Conservation (phyloP, 2,113 vertebrate species). For the Leptodactylus fuscus region DNA sequence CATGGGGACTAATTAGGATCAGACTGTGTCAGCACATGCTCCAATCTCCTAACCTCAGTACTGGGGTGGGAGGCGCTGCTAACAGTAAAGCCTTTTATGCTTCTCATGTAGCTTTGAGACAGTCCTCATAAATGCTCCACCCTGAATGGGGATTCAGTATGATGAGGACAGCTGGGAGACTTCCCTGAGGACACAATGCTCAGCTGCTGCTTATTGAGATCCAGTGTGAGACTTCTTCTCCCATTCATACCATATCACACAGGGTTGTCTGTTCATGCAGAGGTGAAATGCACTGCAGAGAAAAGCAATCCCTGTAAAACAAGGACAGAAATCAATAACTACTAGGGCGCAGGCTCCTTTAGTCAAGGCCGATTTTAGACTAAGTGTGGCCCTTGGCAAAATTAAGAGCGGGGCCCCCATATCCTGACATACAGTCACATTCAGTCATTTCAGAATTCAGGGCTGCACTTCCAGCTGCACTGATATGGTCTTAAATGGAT, state of each 20-base stretch:
- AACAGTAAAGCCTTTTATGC: slow-evolving; percentile 11
- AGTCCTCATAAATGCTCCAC: slow-evolving; percentile 13
- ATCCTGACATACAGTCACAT: too few relatives aligned
- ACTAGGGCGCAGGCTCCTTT: too few relatives aligned
- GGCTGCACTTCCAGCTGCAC: too few relatives aligned
- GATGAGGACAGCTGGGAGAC: slow-evolving; percentile 31
- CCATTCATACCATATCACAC: not conserved
- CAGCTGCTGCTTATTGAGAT: slow-evolving; percentile 43
- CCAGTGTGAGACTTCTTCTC: not conserved
- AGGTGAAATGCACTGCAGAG: not conserved
- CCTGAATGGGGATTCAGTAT: slow-evolving; percentile 35
- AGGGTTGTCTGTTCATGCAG: not conserved
- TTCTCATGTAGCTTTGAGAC: not conserved
- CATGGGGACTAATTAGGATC: not conserved
- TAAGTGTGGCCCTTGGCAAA: too few relatives aligned
- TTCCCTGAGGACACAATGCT: slow-evolving; percentile 35
- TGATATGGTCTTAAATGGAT: too few relatives aligned
- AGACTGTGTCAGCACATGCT: not conserved
- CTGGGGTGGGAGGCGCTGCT: not conserved
- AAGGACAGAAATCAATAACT: too few relatives aligned
- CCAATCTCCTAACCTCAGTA: not conserved
- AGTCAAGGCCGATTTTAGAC: too few relatives aligned
- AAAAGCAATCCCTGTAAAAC: too few relatives aligned
- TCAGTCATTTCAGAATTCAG: too few relatives aligned
- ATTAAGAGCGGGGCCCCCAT: too few relatives aligned